Evolutionary conservation across 2,797 vertebrate species (phyloP).

Genomic region (Brachyrhaphis roseni): DNA sequence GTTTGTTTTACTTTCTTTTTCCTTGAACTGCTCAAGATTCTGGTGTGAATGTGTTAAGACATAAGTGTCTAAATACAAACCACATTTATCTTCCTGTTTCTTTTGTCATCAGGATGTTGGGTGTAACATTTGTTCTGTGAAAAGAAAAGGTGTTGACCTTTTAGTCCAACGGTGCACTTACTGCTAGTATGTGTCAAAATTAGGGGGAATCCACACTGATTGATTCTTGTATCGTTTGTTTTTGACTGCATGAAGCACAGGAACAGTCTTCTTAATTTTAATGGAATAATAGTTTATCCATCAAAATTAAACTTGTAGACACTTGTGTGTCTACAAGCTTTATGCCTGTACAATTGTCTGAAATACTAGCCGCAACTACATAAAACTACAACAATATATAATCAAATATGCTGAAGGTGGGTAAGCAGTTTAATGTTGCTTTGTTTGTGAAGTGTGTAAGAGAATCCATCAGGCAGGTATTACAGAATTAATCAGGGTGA

Average conservation of each 20-base stretch:
- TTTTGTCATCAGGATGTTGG: constrained; percentile 4
- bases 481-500: constrained; percentile 44
- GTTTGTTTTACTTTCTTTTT: constrained; percentile 21
- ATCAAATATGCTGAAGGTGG: neutral
- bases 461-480: constrained; percentile 24
- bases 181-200: constrained; percentile 11
- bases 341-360: neutral
- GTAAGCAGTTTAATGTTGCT: neutral
- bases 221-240: constrained; percentile 26
- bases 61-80: constrained; percentile 10
- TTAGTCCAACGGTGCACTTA: constrained; percentile 12
- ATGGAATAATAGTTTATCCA: neutral
- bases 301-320: too few species aligned
- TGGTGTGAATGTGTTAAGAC: constrained; percentile 1
- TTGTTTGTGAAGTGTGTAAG: constrained; percentile 1
- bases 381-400: neutral
- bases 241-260: constrained; percentile 5
- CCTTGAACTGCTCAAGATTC: constrained; percentile 1
- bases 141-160: neutral
- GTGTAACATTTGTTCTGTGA: constrained; percentile 14
- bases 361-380: neutral
- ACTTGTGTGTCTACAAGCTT: neutral
- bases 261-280: neutral
- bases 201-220: constrained; percentile 11
- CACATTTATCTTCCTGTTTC: constrained; percentile 8